Conservation (phyloP, 2,888 invertebrate genomes). For the Neoascia interrupta region DNA sequence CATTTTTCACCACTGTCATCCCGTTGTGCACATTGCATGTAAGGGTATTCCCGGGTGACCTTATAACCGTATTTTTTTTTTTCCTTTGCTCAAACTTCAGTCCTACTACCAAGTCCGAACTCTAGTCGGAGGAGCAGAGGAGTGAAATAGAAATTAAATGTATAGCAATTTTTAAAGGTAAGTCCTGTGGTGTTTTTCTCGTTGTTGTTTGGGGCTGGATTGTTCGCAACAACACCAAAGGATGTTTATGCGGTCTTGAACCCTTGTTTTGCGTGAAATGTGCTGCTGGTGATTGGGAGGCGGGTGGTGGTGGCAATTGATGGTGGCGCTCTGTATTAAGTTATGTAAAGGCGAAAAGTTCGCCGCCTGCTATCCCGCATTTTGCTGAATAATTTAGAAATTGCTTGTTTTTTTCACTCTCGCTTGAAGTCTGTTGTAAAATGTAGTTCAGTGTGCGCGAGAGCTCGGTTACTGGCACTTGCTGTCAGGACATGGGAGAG, state of each 20-base stretch:
- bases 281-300: not conserved
- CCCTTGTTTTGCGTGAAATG: slow-evolving; percentile 54
- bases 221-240: slow-evolving; percentile 49
- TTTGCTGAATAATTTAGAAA: slow-evolving; percentile 67
- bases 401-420: slow-evolving; percentile 34
- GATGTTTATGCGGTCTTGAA: slow-evolving; percentile 66
- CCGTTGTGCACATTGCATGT: slow-evolving; percentile 64
- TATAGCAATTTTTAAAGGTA: slow-evolving; percentile 63
- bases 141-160: slow-evolving; percentile 55
- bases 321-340: slow-evolving; percentile 52
- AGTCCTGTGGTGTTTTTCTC: slow-evolving; percentile 57
- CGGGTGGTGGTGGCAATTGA: slow-evolving; percentile 19
- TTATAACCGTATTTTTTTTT: slow-evolving; percentile 31
- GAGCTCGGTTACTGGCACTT: slow-evolving; percentile 63
- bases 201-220: slow-evolving; percentile 62
- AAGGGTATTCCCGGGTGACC: slow-evolving; percentile 51
- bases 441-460: slow-evolving; percentile 47
- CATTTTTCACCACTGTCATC: slow-evolving; percentile 67
- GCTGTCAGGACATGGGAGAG: slow-evolving; percentile 66
- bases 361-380: slow-evolving; percentile 61
- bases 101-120: slow-evolving; percentile 20
- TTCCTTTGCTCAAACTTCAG: slow-evolving; percentile 45
- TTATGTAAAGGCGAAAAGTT: slow-evolving; percentile 68
- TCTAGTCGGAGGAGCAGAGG: not conserved
- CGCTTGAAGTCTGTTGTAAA: slow-evolving; percentile 48